A percentile compares a stretch with the other conserved stretches of the same genome.
phyloP scores from a whole-genome alignment of 2,113 vertebrate species.

The Sardina pilchardus region DNA sequence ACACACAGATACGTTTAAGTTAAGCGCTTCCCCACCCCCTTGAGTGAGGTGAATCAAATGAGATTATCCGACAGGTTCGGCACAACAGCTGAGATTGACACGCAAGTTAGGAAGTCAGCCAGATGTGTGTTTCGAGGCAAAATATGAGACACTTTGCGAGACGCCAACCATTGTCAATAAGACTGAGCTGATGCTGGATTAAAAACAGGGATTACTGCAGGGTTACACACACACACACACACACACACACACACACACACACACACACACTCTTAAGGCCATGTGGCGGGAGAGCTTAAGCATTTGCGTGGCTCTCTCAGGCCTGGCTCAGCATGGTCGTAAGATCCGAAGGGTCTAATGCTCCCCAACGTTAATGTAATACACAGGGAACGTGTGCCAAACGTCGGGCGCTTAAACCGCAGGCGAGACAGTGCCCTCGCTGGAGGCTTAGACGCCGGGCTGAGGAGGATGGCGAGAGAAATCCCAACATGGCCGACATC shows the following conservation, averaged over 20 bases:
- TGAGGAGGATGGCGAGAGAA: not conserved
- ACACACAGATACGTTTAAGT: constrained; percentile 20
- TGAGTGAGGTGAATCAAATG: constrained; percentile 48
- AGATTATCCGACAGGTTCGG: constrained; percentile 49
- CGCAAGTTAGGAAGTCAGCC: constrained; percentile 50
- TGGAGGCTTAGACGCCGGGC: not conserved
- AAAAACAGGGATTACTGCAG: constrained; percentile 46
- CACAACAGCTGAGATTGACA: constrained; percentile 46
- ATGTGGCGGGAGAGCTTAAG: constrained; percentile 18
- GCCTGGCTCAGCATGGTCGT: constrained; percentile 56
- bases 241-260: constrained; percentile 8
- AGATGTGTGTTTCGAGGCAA: constrained; percentile 49
- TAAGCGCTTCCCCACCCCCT: constrained; percentile 26
- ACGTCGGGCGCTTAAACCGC: constrained; percentile 9
- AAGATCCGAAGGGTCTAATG: constrained; percentile 33
- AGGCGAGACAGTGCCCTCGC: constrained; percentile 10
- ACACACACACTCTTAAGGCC: constrained; percentile 18
- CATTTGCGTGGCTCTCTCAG: constrained; percentile 48
- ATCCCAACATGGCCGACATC: not conserved
- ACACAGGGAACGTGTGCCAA: constrained; percentile 12
- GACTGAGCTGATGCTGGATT: constrained; percentile 48
- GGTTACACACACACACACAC: constrained; percentile 24
- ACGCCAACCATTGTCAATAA: constrained; percentile 43
- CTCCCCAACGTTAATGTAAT: constrained; percentile 31
- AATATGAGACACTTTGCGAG: constrained; percentile 51